These are phyloP conservation scores for Hemithea aestivaria DNA, from an alignment of 2,888 invertebrate genomes.

Conservation along the genomic window DNA sequence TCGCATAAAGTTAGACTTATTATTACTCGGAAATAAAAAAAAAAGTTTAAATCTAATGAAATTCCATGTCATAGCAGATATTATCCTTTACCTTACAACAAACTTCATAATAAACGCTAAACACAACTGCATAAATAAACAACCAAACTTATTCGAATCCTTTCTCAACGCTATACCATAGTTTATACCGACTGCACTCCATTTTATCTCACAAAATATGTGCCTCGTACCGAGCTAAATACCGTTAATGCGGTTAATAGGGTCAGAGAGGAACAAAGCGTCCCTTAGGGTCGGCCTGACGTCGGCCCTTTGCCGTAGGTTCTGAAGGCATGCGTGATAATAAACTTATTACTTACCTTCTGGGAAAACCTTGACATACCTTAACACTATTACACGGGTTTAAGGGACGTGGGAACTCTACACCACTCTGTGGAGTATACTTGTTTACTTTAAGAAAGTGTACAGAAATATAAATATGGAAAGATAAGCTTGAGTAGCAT, in stretches of 20 bases:
- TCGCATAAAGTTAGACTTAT: no score
- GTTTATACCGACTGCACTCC: conserved; percentile 34
- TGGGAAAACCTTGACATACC: conserved; percentile 16
- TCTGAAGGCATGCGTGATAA: conserved; percentile 16
- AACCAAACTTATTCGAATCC: no score
- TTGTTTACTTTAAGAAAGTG: no score
- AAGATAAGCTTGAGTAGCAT: no score
- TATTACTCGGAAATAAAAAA: no score
- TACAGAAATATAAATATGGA: no score
- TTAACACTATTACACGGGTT: conserved; percentile 15
- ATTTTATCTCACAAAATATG: conserved; percentile 23
- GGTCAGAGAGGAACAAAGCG: conserved; percentile 29
- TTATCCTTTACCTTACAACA: no score
- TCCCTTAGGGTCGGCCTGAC: conserved; percentile 23
- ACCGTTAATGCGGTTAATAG: conserved; percentile 29
- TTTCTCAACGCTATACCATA: conserved; percentile 1
- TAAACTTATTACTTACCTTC: conserved; percentile 20
- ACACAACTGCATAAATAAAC: no score
- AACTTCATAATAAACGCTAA: no score
- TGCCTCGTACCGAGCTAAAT: conserved; percentile 24
- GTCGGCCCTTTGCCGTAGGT: conserved; percentile 15
- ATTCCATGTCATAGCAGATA: no score
- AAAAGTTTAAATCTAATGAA: no score
- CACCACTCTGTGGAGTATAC: no score
- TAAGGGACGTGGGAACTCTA: conserved; percentile 2